Evolutionary conservation across 2,888 invertebrate genomes (phyloP).

Genomic region (Quadroppia sp.): DNA sequence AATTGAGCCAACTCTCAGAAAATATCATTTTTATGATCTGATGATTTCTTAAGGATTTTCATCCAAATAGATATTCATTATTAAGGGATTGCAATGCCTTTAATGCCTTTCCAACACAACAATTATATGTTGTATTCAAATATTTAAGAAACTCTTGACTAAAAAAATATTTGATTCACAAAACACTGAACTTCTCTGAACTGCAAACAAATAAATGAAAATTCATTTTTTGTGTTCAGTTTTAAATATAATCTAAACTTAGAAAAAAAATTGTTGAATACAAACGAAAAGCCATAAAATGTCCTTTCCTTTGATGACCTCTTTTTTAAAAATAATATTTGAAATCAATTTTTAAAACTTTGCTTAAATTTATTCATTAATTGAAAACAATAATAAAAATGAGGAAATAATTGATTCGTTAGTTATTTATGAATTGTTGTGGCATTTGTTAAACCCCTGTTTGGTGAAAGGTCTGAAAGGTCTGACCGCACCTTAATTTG

Average conservation of each 20-base stretch:
- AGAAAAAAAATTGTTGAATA: too few species aligned
- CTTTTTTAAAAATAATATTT: neutral
- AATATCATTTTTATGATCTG: slow-evolving; percentile 18
- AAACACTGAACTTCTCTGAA: too few species aligned
- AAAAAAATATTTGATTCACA: too few species aligned
- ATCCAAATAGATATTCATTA: neutral
- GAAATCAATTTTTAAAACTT: neutral
- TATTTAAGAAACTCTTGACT: too few species aligned
- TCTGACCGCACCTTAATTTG: slow-evolving; percentile 20
- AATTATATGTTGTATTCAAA: neutral
- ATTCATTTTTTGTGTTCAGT: too few species aligned
- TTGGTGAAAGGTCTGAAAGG: slow-evolving; percentile 24
- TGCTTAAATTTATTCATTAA: neutral
- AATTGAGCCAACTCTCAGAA: slow-evolving; percentile 8
- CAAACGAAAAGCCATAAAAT: too few species aligned
- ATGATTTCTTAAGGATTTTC: neutral
- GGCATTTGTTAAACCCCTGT: slow-evolving; percentile 21
- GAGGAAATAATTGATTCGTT: slow-evolving; percentile 3
- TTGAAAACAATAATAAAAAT: slow-evolving; percentile 22
- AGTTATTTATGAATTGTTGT: neutral
- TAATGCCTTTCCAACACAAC: neutral
- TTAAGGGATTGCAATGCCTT: neutral
- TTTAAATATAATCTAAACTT: too few species aligned
- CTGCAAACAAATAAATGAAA: too few species aligned
- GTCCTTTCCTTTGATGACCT: neutral